Evolutionary conservation across 1,140 invertebrate genomes (phyloP).

Genomic region (Penaeus vannamei): DNA sequence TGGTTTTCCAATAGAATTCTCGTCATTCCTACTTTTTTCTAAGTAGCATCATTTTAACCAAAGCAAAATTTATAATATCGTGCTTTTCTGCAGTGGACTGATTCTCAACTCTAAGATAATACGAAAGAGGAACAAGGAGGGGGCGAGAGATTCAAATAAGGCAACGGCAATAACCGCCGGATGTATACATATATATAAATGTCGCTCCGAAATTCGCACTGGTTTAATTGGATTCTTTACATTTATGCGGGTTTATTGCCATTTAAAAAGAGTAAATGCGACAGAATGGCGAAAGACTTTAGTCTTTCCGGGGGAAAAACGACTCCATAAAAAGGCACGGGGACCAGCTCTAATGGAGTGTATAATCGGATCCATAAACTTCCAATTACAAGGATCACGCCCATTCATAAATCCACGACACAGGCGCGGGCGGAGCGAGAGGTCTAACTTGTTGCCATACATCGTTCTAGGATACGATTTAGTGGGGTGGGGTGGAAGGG

Average conservation of each 20-base stretch:
- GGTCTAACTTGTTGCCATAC: constrained; percentile 34
- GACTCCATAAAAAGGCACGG: constrained; percentile 30
- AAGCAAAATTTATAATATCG: too few relatives aligned
- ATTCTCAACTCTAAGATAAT: too few relatives aligned
- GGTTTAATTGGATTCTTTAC: constrained; percentile 42
- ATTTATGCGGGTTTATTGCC: constrained; percentile 30
- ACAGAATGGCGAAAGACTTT: neutral
- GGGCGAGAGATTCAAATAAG: neutral
- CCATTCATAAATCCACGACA: constrained; percentile 46
- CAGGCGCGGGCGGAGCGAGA: neutral
- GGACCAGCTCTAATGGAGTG: constrained; percentile 49
- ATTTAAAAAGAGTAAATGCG: constrained; percentile 41
- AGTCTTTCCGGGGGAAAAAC: constrained; percentile 38
- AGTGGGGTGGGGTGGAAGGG: neutral
- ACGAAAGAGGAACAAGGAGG: too few relatives aligned
- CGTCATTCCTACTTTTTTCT: too few relatives aligned
- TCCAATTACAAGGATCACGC: constrained; percentile 50
- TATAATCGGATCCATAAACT: constrained; percentile 51
- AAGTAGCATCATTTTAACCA: too few relatives aligned
- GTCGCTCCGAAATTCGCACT: constrained; percentile 31
- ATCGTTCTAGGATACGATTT: neutral
- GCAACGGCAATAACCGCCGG: neutral
- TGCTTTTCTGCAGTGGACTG: too few relatives aligned
- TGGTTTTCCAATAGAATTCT: too few relatives aligned
- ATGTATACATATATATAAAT: constrained; percentile 9